phyloP scores from a whole-genome alignment of 2,797 vertebrate species.

The Xenops minutus region DNA sequence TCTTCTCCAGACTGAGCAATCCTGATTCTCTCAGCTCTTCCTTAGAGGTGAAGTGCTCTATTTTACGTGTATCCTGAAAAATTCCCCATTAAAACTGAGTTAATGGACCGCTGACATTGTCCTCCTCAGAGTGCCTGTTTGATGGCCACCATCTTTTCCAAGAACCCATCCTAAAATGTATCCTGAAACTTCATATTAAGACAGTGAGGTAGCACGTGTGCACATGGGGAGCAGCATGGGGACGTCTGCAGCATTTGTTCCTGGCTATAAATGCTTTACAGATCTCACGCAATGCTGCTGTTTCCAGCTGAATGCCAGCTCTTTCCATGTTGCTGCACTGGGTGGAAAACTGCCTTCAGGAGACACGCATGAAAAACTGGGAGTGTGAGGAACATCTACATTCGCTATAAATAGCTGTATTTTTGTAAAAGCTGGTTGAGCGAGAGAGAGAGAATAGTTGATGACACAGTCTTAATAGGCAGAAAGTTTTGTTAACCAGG shows the following conservation, averaged over 20 bases:
- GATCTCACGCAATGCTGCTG: background rate
- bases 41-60: fast-evolving
- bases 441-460: background rate
- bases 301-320: background rate
- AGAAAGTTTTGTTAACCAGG: background rate
- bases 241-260: background rate
- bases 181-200: background rate
- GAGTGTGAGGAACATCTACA: background rate
- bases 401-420: background rate
- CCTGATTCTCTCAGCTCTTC: background rate
- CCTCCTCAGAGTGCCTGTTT: background rate
- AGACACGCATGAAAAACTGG: background rate
- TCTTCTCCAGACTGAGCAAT: background rate
- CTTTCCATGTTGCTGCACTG: background rate
- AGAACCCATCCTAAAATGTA: background rate
- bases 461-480: background rate
- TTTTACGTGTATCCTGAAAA: background rate
- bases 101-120: background rate
- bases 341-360: background rate
- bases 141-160: background rate
- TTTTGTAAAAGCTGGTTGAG: background rate
- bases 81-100: background rate
- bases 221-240: fast-evolving
- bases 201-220: background rate
- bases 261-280: background rate